phyloP scores from a whole-genome alignment of 35 echinoderm and acorn worm species.

The Amphiura filiformis region DNA sequence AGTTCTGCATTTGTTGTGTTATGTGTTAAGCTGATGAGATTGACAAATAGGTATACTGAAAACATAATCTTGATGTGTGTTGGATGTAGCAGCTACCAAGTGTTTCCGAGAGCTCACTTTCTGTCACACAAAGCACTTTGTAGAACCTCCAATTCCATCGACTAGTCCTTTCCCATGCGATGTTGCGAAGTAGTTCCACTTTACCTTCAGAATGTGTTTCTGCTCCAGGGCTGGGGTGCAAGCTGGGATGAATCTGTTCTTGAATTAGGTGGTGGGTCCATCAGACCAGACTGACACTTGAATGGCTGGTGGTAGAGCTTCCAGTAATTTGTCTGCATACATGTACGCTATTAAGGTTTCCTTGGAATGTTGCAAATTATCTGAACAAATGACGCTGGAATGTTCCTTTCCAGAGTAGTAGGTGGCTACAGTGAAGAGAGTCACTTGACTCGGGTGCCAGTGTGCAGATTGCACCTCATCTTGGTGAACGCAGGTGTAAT shows the following conservation, averaged over 20 bases:
- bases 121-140: slow-evolving; percentile 34
- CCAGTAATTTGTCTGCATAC: slow-evolving; percentile 9
- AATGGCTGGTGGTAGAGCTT: slow-evolving; percentile 14
- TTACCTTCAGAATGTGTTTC: slow-evolving; percentile 43
- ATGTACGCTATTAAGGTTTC: slow-evolving; percentile 35
- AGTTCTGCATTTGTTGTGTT: too few relatives aligned
- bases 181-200: slow-evolving; percentile 69
- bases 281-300: slow-evolving; percentile 41
- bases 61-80: slow-evolving; percentile 32
- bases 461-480: slow-evolving; percentile 34
- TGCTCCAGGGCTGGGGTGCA: slow-evolving; percentile 25
- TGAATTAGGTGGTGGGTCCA: slow-evolving; percentile 48
- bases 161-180: slow-evolving; percentile 74
- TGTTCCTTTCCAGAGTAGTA: slow-evolving; percentile 23
- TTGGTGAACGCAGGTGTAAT: slow-evolving; percentile 43
- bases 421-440: slow-evolving; percentile 43
- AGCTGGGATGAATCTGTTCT: slow-evolving; percentile 7
- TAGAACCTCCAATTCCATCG: slow-evolving; percentile 59
- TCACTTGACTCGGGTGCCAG: slow-evolving; percentile 48
- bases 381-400: slow-evolving; percentile 27
- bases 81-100: slow-evolving; percentile 20
- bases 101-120: slow-evolving; percentile 10
- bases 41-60: too few relatives aligned
- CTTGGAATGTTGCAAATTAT: slow-evolving; percentile 31
- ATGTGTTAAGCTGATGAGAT: too few relatives aligned